Evolutionary conservation across 2,888 invertebrate genomes (phyloP), one percentile per base, ranked within the genome.

Genomic region (Agapostemon virescens): DNA sequence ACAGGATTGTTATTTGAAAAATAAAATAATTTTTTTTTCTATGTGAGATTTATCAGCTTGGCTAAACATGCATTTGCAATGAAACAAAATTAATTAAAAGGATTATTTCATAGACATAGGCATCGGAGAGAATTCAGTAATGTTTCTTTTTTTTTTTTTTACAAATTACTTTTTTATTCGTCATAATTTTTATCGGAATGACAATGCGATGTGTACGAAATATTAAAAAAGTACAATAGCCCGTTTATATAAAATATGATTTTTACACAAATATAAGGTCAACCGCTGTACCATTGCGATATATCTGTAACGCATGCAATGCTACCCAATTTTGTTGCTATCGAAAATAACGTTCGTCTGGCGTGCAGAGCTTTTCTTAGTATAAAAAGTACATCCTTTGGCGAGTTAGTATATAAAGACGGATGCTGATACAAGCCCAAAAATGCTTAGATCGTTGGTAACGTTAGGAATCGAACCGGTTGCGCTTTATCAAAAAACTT

Each of bases 221-320:
- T 90, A 88, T 91, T 92, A 91, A 91, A 92, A 92, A 92, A 92
- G 92, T 92, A 92, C 91, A 92, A 90, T 91, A 92, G 91, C 92
- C 92, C 90, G 91, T 91, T 61, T 92, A 91, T 92, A 92, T 90
- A 92, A 92, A 92, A 92, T 92, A 92, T 91, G 89, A 90, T 90
- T 90, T 91, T 91, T 92, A 91, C 90, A 92, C 87, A 90, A 91
- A 88, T 91, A 89, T 89, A 89, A 87, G 77, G 79, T 87, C 73
- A 82, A 87, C 84, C 88, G 86, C 84, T 85, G 87, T 87, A 87
- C 85, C 88, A 87, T 84, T 86, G 82, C 83, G 78, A 82, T 87
- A 82, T 83, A 79, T 82, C 81, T 86, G 82, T 87, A 87, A 87
- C 85, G 86, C 86, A 87, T 86, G 87, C 88, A 88, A 88, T 88